phyloP scores from a whole-genome alignment of 2,797 vertebrate genomes.

The Muraenolepis orangiensis region DNA sequence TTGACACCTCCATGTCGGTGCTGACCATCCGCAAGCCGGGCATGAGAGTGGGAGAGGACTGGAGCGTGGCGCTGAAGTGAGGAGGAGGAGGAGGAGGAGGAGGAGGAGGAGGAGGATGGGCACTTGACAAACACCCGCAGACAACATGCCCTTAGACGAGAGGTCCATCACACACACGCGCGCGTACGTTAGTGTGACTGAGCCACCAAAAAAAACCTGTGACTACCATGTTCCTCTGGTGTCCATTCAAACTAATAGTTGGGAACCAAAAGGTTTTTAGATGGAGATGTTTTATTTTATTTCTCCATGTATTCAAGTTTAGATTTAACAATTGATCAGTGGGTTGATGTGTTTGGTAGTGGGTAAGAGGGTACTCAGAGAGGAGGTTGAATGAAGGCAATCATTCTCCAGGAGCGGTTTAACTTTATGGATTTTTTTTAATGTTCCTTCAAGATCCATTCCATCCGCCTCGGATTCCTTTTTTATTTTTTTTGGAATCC shows the following conservation, averaged over 20 bases:
- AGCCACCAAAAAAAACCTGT: background rate
- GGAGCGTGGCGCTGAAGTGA: slow-evolving; percentile 82
- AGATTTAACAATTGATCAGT: background rate
- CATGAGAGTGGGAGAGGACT: slow-evolving; percentile 79
- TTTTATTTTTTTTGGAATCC: background rate
- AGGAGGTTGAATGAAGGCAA: background rate
- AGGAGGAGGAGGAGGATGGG: slow-evolving; percentile 19
- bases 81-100: background rate
- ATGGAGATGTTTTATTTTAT: background rate
- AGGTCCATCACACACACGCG: background rate
- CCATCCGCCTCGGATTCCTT: slow-evolving; percentile 26
- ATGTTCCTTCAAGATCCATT: slow-evolving; percentile 21
- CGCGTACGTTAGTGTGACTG: background rate
- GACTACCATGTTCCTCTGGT: background rate
- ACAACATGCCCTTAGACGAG: slow-evolving; percentile 20
- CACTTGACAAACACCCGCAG: background rate
- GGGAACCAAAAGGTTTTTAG: background rate
- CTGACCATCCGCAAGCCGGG: slow-evolving; percentile 85
- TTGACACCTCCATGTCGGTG: slow-evolving; percentile 79
- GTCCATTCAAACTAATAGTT: background rate
- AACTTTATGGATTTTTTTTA: slow-evolving; percentile 5
- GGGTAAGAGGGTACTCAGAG: background rate
- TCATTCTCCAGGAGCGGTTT: background rate
- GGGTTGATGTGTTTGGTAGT: slow-evolving; percentile 1
- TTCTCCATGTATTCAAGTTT: background rate